These are phyloP conservation scores for Polydrusus pterygomalis DNA, from an alignment of 2,888 invertebrate genomes.

Conservation along the genomic window DNA sequence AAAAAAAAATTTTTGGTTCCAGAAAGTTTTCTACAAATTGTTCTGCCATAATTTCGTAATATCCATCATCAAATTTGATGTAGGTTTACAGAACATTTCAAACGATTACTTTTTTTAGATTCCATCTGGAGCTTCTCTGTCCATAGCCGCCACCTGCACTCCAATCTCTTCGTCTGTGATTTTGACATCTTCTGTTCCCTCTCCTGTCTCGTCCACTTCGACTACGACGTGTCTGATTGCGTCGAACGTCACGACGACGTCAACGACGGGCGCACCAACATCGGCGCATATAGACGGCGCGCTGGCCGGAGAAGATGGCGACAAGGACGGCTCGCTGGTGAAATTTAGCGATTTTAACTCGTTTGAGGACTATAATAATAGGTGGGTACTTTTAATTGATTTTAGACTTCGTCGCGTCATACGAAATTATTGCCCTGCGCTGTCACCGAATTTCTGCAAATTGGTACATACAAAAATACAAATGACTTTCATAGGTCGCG, in stretches of 20 bases:
- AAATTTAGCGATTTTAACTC: conserved; percentile 63
- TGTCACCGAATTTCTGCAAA: not conserved
- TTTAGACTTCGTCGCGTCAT: not conserved
- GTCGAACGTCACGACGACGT: conserved; percentile 18
- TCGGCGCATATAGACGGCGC: conserved; percentile 53
- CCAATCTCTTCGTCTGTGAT: conserved; percentile 50
- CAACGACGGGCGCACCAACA: conserved; percentile 17
- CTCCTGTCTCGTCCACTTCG: conserved; percentile 20
- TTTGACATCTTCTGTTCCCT: conserved; percentile 36
- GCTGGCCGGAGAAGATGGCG: conserved; percentile 39
- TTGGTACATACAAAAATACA: too few species aligned
- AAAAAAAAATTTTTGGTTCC: too few species aligned
- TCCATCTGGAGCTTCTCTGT: conserved; percentile 16
- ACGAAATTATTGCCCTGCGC: not conserved
- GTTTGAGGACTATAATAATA: conserved; percentile 60
- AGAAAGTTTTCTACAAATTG: too few species aligned
- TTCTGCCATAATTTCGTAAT: too few species aligned
- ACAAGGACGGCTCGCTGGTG: conserved; percentile 42
- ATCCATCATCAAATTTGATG: too few species aligned
- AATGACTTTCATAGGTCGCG: too few species aligned
- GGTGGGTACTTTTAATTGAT: conserved; percentile 29
- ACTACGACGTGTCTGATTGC: conserved; percentile 31
- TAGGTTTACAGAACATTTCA: too few species aligned
- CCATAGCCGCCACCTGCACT: conserved; percentile 22
- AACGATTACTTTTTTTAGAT: conserved; percentile 25